A percentile compares a stretch with the other conserved stretches of the same genome.
phyloP scores from a whole-genome alignment of 2,113 vertebrate genomes.

The Maccullochella peelii region DNA sequence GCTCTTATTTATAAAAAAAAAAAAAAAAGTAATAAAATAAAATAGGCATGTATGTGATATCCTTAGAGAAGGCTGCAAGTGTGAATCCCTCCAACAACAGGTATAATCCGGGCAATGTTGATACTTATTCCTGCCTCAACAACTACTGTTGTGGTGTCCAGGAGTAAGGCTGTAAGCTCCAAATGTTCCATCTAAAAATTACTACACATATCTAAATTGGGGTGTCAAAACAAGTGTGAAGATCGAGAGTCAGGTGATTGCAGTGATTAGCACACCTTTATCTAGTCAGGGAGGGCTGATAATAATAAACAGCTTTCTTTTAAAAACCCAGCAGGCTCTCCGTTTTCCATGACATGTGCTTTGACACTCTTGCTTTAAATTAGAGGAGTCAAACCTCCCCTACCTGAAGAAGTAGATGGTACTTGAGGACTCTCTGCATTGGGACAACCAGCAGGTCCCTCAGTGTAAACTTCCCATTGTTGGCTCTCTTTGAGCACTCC shows the following conservation, averaged over 20 bases:
- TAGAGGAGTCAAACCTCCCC: not conserved
- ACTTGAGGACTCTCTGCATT: conserved; percentile 96
- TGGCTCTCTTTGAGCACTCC: conserved; percentile 96
- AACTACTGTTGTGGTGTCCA: not conserved
- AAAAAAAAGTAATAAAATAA: not conserved
- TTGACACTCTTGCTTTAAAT: too few relatives aligned
- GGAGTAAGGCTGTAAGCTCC: not conserved
- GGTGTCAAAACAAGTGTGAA: not conserved
- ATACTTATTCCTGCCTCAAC: not conserved
- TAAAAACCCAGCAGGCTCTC: not conserved
- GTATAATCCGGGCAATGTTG: not conserved
- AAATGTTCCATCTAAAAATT: not conserved
- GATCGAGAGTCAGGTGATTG: not conserved
- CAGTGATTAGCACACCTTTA: not conserved
- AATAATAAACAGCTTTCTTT: not conserved
- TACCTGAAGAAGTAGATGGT: conserved; percentile 95
- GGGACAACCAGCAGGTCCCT: conserved; percentile 95
- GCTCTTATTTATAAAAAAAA: not conserved
- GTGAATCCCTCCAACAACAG: not conserved
- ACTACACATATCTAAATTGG: not conserved
- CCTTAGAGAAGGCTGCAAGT: not conserved
- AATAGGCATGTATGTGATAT: not conserved
- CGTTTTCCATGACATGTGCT: not conserved
- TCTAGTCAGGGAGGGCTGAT: not conserved
- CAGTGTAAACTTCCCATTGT: conserved; percentile 94